These are phyloP conservation scores for Parazoanthus swiftii DNA, from an alignment of 92 coral and sea anemone genomes.

Conservation along the genomic window DNA sequence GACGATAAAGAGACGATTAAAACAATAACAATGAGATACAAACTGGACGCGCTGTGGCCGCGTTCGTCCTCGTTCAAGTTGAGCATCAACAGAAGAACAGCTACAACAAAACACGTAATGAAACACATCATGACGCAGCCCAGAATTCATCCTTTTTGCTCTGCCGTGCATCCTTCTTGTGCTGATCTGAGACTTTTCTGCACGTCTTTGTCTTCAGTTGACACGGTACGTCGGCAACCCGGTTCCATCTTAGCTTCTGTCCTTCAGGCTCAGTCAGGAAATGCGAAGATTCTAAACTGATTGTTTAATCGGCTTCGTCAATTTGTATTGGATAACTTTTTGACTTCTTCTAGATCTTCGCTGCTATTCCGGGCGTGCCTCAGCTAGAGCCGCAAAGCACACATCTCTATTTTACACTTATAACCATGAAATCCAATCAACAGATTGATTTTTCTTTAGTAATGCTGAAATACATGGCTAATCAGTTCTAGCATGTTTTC, in stretches of 20 bases:
- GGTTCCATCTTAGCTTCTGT: not conserved
- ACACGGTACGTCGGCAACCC: not conserved
- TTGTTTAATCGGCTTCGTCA: not conserved
- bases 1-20: conserved; percentile 6
- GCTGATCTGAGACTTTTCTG: not conserved
- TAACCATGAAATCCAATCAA: not conserved
- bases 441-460: not conserved
- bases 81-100: not conserved
- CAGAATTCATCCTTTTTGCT: not conserved
- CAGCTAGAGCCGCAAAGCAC: not conserved
- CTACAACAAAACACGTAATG: not conserved
- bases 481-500: not conserved
- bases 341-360: not conserved
- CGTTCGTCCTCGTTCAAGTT: not conserved
- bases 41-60: not conserved
- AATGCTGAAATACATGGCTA: too few relatives aligned
- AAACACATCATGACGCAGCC: conserved; percentile 10
- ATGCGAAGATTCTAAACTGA: not conserved
- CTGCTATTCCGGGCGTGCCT: not conserved
- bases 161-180: not conserved
- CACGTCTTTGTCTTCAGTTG: not conserved
- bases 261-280: not conserved
- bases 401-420: not conserved
- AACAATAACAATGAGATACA: not conserved
- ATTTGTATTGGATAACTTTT: too few relatives aligned